Evolutionary conservation across 2,888 invertebrate species (phyloP).

Genomic region (Meghimatium bilineatum): DNA sequence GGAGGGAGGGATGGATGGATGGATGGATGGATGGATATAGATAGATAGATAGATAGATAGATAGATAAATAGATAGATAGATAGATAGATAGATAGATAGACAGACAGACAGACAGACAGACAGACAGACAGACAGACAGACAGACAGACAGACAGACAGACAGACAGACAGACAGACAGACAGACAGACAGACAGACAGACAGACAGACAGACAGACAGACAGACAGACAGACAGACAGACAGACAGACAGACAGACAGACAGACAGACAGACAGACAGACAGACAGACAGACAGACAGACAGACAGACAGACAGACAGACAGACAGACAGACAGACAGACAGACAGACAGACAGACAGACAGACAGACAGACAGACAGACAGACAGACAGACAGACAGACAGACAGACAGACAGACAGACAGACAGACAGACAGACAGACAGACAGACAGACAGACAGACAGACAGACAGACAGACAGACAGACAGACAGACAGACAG

Average conservation of each 20-base stretch:
- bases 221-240: background rate
- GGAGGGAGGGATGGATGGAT: too few species aligned
- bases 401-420: conserved; percentile 6
- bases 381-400: conserved; percentile 9
- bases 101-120: too few species aligned
- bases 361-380: conserved; percentile 10
- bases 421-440: conserved; percentile 1
- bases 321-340: conserved; percentile 10
- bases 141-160: conserved; percentile 3
- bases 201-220: background rate
- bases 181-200: conserved; percentile 24
- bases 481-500: background rate
- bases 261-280: conserved; percentile 10
- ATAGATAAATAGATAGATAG: too few species aligned
- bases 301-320: conserved; percentile 13
- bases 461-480: background rate
- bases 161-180: conserved; percentile 4
- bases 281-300: conserved; percentile 11
- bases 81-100: too few species aligned
- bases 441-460: too few species aligned
- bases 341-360: conserved; percentile 9
- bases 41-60: too few species aligned
- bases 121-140: too few species aligned
- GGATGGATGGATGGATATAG: too few species aligned
- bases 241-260: conserved; percentile 6